Evolutionary conservation across 2,888 invertebrate genomes (phyloP).

Genomic region (Ormia ochracea): DNA sequence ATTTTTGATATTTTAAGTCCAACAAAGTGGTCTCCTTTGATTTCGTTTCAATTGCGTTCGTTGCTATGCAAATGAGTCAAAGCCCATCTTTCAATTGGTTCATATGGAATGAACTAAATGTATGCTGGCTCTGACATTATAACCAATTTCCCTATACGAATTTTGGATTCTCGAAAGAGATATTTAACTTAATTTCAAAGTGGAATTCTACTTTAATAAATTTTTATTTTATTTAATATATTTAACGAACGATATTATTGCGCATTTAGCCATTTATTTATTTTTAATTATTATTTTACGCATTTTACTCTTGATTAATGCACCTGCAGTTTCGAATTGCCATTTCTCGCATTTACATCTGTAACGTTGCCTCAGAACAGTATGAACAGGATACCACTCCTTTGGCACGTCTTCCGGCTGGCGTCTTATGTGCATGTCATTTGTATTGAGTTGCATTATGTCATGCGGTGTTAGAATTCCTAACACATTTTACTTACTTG

Average conservation of each 20-base stretch:
- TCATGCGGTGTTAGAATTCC: conserved; percentile 36
- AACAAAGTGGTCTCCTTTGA: too few relatives aligned
- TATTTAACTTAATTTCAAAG: too few relatives aligned
- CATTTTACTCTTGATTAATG: conserved; percentile 20
- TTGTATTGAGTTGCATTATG: conserved; percentile 42
- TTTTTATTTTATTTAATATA: background rate
- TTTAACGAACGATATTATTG: background rate
- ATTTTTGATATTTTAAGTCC: too few relatives aligned
- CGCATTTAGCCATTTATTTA: conserved; percentile 22
- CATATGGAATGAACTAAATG: too few relatives aligned
- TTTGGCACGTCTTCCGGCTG: conserved; percentile 37
- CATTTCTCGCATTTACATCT: conserved; percentile 10
- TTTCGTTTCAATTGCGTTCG: too few relatives aligned
- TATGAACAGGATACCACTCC: conserved; percentile 56
- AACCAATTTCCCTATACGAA: too few relatives aligned
- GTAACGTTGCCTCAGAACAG: background rate
- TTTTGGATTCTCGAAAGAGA: too few relatives aligned
- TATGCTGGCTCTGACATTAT: too few relatives aligned
- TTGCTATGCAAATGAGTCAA: too few relatives aligned
- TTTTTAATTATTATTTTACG: background rate
- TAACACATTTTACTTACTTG: background rate
- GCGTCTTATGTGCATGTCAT: conserved; percentile 29
- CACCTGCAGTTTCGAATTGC: background rate
- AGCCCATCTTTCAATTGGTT: too few relatives aligned
- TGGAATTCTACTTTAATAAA: too few relatives aligned